phyloP scores from a whole-genome alignment of 2,888 invertebrate species.

The Galeopsomyia nigrocyanea region DNA sequence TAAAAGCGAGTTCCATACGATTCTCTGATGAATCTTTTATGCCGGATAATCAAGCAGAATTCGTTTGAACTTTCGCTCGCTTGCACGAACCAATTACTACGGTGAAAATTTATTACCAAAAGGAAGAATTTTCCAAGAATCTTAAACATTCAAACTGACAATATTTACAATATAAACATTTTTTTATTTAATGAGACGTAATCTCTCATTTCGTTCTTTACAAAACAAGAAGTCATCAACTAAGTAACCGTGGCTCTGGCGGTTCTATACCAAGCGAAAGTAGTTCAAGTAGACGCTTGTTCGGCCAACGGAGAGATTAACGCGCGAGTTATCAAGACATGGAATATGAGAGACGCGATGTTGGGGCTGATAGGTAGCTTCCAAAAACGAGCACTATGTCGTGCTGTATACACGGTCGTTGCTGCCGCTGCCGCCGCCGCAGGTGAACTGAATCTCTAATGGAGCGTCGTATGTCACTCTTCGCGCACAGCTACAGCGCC shows the following conservation, averaged over 20 bases:
- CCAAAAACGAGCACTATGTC: conserved; percentile 33
- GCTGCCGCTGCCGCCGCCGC: background rate
- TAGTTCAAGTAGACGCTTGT: conserved; percentile 30
- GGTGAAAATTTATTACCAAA: too few relatives aligned
- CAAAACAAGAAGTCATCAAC: too few relatives aligned
- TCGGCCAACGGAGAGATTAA: conserved; percentile 22
- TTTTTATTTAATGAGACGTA: too few relatives aligned
- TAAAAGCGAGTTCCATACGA: conserved; percentile 9
- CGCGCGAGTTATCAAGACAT: conserved; percentile 37
- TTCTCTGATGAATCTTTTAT: background rate
- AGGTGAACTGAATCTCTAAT: conserved; percentile 38
- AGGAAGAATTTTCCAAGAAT: too few relatives aligned
- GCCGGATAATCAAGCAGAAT: background rate
- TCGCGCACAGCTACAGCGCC: background rate
- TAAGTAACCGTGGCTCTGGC: too few relatives aligned
- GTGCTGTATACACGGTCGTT: background rate
- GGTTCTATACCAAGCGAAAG: background rate
- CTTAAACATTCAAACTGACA: too few relatives aligned
- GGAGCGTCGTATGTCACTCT: conserved; percentile 14
- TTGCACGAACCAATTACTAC: background rate
- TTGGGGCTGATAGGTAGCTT: conserved; percentile 25
- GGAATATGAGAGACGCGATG: conserved; percentile 9
- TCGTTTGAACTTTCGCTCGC: conserved; percentile 9
- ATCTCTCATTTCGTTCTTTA: too few relatives aligned
- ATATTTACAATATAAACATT: too few relatives aligned